Base-by-base conservation (phyloP, 2,113 vertebrate species). In the Connochaetes taurinus region DNA sequence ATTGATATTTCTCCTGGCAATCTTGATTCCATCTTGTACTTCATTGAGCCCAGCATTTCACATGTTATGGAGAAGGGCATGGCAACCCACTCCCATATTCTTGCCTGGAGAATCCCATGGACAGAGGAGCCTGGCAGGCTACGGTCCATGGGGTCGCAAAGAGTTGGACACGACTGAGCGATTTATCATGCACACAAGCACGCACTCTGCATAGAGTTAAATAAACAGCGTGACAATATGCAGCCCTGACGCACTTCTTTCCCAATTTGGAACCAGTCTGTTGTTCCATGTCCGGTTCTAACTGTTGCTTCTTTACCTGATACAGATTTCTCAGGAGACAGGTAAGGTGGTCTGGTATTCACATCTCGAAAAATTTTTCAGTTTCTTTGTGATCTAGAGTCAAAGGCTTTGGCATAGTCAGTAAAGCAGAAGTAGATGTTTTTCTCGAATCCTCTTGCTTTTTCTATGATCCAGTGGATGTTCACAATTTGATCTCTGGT, bases 161-260 rank as follows among this genome's bases (percentile, higher is more conserved):
- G 33, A 67, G 33, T 67, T 0, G 2, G 64, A 21, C 4, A 67
- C 1, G 9, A 11, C 17, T n/a, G 7, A 67, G 64, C 2, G 1
- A 67, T n/a, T 36, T 67, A 36, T 19, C 64, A 67, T 36, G n/a
- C 17, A 36, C 1, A 4, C n/a, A 67, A 67, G 64, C n/a, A 67
- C 0, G 9, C 4, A 36, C 17, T 36, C 4, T 21, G n/a, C 17
- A 11, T 5, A 36, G n/a, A 67, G n/a, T 11, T 67, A 36, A 67
- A 36, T 67, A 67, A 67, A 2, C n/a, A 21, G 64, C 0, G 9
- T 67, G 64, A 67, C n/a, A 67, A 10, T 36, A 67, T 11, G 16
- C 33, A 67, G 17, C 64, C 64, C 21, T 67, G 64, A 21, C 4
- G 2, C 21, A 67, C 9, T 36, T n/a, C 33, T 67, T 67, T 67